phyloP scores from a whole-genome alignment of 2,888 invertebrate species.

The Chrysopilus asiliformis region DNA sequence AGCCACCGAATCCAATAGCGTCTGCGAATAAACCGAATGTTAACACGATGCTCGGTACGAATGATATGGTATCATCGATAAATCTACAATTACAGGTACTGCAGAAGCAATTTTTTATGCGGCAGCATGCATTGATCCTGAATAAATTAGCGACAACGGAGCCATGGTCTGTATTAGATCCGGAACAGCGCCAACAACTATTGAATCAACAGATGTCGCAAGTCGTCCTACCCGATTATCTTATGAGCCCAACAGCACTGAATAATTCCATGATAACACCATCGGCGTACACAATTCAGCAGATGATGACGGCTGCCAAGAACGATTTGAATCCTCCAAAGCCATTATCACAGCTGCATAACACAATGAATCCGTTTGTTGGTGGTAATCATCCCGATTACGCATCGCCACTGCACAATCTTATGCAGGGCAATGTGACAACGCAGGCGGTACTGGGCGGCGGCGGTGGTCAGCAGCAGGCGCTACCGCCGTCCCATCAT shows the following conservation, averaged over 20 bases:
- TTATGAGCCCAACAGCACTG: constrained; percentile 26
- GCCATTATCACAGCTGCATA: constrained; percentile 1
- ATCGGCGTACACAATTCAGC: constrained; percentile 20
- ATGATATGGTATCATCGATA: constrained; percentile 1
- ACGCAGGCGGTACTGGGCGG: no score
- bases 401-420: constrained; percentile 5
- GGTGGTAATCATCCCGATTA: constrained; percentile 9
- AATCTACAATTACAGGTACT: constrained; percentile 27
- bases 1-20: constrained; percentile 4
- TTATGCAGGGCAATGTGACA: constrained; percentile 13
- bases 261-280: constrained; percentile 27
- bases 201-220: constrained; percentile 28
- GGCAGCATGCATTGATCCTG: constrained; percentile 27
- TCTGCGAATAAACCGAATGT: background rate
- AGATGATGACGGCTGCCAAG: constrained; percentile 24
- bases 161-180: constrained; percentile 24
- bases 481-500: background rate
- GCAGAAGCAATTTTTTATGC: constrained; percentile 29
- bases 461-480: constrained; percentile 12
- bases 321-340: constrained; percentile 6
- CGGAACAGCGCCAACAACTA: constrained; percentile 26
- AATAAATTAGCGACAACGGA: constrained; percentile 25
- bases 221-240: constrained; percentile 26
- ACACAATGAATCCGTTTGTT: constrained; percentile 5
- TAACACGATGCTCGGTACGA: background rate